Conservation (phyloP, 2,113 vertebrate species). For the Cyanoderma ruficeps region DNA sequence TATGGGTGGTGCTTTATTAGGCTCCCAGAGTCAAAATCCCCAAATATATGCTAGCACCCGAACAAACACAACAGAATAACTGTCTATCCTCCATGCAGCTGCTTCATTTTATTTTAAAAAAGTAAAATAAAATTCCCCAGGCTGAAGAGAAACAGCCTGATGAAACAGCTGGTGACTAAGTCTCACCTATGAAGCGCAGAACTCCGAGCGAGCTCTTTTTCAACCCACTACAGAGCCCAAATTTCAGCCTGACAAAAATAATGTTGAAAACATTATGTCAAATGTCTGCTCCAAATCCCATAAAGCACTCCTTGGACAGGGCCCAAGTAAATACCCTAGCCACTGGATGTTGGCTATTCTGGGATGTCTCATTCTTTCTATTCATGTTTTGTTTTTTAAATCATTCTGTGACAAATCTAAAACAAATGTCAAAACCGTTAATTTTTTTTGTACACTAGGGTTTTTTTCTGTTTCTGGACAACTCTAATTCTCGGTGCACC, state of each 20-base stretch:
- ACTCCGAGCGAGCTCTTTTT: conserved; percentile 14
- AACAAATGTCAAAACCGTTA: conserved; percentile 64
- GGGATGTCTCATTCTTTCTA: conserved; percentile 69
- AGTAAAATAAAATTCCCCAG: not conserved
- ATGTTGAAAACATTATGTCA: conserved; percentile 66
- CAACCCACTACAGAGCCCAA: not conserved
- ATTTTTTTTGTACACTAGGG: conserved; percentile 22
- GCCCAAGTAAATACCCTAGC: conserved; percentile 68
- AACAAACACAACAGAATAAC: not conserved
- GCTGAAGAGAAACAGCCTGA: not conserved
- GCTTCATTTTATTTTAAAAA: not conserved
- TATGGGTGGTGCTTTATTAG: not conserved
- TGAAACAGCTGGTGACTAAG: not conserved
- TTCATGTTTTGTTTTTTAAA: conserved; percentile 70
- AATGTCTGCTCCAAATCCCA: conserved; percentile 63
- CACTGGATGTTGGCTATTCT: conserved; percentile 68
- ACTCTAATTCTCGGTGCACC: conserved; percentile 17
- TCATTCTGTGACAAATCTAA: conserved; percentile 69
- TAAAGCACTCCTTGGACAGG: conserved; percentile 43
- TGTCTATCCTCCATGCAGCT: not conserved
- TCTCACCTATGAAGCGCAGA: not conserved
- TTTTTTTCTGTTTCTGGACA: conserved; percentile 18
- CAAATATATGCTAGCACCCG: not conserved
- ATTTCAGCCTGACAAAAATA: conserved; percentile 51
- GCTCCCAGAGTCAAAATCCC: not conserved